A percentile compares a stretch with the other conserved stretches of the same genome.
Evolutionary conservation across 2,113 vertebrate species (phyloP).

Genomic region (Helogale parvula): DNA sequence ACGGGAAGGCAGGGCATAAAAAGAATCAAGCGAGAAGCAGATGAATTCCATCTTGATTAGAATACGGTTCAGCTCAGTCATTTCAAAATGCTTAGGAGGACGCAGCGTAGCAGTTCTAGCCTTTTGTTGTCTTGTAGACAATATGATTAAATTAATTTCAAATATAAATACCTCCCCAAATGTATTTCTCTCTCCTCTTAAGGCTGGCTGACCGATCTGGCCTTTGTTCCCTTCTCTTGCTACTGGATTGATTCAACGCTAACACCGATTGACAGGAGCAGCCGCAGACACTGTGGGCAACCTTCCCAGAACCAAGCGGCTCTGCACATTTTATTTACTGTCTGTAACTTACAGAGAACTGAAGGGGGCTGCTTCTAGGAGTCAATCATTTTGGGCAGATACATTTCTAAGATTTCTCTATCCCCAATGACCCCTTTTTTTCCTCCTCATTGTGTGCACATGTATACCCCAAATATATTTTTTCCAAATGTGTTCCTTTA

Average conservation of each 20-base stretch:
- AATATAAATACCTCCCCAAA: neutral
- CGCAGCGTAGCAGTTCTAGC: neutral
- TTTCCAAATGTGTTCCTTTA: neutral
- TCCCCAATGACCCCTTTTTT: neutral
- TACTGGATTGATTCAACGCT: too few relatives aligned
- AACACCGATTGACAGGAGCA: neutral
- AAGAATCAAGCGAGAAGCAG: neutral
- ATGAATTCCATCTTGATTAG: neutral
- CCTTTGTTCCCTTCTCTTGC: neutral
- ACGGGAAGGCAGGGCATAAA: neutral
- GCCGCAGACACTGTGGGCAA: too few relatives aligned
- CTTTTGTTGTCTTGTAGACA: neutral
- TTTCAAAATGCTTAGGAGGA: neutral
- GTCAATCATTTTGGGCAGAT: neutral
- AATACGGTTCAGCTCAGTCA: neutral
- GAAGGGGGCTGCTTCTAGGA: neutral
- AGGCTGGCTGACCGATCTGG: neutral
- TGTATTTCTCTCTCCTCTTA: neutral
- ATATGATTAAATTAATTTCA: neutral
- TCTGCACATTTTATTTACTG: neutral
- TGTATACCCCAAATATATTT: neutral
- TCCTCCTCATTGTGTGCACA: fast-evolving
- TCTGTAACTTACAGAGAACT: neutral
- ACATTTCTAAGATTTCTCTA: neutral
- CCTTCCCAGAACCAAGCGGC: fast-evolving